A percentile compares a stretch with the other conserved stretches of the same genome.
Conservation (phyloP, 2,888 invertebrate genomes). For the Trissolcus japonicus region DNA sequence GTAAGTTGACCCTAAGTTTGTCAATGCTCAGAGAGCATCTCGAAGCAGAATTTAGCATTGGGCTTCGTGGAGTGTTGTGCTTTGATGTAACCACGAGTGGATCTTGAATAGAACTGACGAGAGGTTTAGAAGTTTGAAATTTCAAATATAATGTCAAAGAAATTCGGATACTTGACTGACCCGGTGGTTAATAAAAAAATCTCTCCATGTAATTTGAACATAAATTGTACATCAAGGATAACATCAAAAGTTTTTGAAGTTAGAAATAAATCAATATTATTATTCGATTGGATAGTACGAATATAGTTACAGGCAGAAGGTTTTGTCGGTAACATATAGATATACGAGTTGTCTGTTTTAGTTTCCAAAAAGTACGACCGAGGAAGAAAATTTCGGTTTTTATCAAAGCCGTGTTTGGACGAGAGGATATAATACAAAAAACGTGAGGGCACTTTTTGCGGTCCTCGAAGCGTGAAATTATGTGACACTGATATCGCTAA, state of each 20-base stretch:
- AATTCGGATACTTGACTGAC: slow-evolving; percentile 37
- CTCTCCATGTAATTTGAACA: too few relatives aligned
- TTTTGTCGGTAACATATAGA: slow-evolving; percentile 10
- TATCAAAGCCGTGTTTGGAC: slow-evolving; percentile 27
- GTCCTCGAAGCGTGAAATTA: slow-evolving; percentile 37
- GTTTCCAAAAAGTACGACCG: slow-evolving; percentile 12
- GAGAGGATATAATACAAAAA: slow-evolving; percentile 10
- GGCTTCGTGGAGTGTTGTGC: slow-evolving; percentile 38
- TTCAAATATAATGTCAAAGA: slow-evolving; percentile 46
- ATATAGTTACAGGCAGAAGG: slow-evolving; percentile 14
- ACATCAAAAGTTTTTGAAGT: background rate
- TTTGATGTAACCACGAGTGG: slow-evolving; percentile 46
- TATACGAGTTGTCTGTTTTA: too few relatives aligned
- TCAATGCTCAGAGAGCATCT: slow-evolving; percentile 32
- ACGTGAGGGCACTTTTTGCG: slow-evolving; percentile 14
- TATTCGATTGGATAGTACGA: too few relatives aligned
- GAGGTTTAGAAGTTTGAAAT: slow-evolving; percentile 34
- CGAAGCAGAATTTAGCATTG: slow-evolving; percentile 18
- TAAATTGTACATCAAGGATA: background rate
- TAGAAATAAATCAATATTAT: too few relatives aligned
- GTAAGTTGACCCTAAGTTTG: slow-evolving; percentile 51
- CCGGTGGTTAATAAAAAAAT: slow-evolving; percentile 13
- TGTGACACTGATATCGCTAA: slow-evolving; percentile 41
- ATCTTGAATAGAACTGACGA: slow-evolving; percentile 45
- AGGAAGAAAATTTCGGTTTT: slow-evolving; percentile 26